These are phyloP conservation scores for Enteromius afrohamiltoni DNA, from an alignment of 2,797 vertebrate genomes.

Conservation along the genomic window DNA sequence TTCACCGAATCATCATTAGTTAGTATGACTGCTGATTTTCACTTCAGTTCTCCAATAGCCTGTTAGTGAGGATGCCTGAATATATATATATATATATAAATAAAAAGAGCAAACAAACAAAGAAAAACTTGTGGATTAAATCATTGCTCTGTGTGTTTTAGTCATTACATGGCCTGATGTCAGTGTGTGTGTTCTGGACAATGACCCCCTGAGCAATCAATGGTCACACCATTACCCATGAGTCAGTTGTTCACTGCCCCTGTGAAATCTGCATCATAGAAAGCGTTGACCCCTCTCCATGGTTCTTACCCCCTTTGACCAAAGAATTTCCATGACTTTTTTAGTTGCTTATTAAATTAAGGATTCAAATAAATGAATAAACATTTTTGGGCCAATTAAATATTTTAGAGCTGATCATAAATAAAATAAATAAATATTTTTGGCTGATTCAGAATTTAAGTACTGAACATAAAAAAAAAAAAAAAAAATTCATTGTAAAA, in stretches of 20 bases:
- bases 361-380: neutral
- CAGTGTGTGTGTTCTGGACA: conserved; percentile 53
- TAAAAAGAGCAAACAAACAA: neutral
- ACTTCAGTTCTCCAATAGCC: neutral
- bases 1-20: conserved; percentile 60
- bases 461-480: too few relatives aligned
- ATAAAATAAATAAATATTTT: too few relatives aligned
- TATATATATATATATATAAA: neutral
- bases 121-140: conserved; percentile 29
- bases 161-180: conserved; percentile 38
- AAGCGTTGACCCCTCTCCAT: conserved; percentile 80
- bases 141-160: conserved; percentile 34
- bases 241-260: conserved; percentile 50
- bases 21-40: conserved; percentile 54
- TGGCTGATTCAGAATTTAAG: too few relatives aligned
- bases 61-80: conserved; percentile 8
- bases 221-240: conserved; percentile 40
- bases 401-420: too few relatives aligned
- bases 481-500: too few relatives aligned
- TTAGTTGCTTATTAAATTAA: neutral
- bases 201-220: conserved; percentile 1
- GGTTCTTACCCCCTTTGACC: neutral
- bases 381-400: too few relatives aligned
- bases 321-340: neutral
- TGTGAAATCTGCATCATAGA: conserved; percentile 79